Conservation (phyloP, 2,797 vertebrate genomes). For the Falco concolor region DNA sequence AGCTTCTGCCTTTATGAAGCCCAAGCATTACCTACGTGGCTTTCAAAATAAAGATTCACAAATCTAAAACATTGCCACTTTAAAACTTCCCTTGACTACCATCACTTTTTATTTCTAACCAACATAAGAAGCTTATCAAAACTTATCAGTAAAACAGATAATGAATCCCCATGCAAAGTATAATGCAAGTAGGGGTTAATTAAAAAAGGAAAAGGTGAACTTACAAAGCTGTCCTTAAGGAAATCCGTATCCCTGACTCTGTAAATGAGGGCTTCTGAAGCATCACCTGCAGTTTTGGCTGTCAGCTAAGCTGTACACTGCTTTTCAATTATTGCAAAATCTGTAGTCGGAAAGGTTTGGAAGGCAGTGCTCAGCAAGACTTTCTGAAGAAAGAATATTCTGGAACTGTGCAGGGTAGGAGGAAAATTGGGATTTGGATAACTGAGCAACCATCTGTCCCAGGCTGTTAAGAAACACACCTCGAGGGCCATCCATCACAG, state of each 20-base stretch:
- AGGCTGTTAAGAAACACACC: neutral
- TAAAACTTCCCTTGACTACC: neutral
- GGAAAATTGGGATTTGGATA: neutral
- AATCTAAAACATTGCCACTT: neutral
- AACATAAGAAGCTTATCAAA: neutral
- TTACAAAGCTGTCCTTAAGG: neutral
- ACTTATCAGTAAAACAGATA: neutral
- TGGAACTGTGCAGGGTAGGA: neutral
- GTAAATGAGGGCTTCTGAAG: neutral
- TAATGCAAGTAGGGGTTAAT: constrained; percentile 19
- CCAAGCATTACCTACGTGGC: neutral
- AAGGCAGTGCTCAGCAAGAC: neutral
- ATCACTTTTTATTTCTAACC: neutral
- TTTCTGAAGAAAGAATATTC: neutral
- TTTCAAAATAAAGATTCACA: constrained; percentile 1
- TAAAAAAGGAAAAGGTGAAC: constrained; percentile 28
- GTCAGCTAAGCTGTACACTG: neutral
- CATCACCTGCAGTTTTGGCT: neutral
- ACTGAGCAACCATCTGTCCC: neutral
- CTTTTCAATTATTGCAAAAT: neutral
- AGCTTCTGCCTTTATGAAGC: neutral
- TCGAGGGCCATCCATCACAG: neutral
- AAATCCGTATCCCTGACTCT: neutral
- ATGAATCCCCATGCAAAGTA: neutral
- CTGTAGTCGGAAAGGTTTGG: neutral